Evolutionary conservation across 2,888 invertebrate genomes (phyloP).

Genomic region (Brenthis daphne): DNA sequence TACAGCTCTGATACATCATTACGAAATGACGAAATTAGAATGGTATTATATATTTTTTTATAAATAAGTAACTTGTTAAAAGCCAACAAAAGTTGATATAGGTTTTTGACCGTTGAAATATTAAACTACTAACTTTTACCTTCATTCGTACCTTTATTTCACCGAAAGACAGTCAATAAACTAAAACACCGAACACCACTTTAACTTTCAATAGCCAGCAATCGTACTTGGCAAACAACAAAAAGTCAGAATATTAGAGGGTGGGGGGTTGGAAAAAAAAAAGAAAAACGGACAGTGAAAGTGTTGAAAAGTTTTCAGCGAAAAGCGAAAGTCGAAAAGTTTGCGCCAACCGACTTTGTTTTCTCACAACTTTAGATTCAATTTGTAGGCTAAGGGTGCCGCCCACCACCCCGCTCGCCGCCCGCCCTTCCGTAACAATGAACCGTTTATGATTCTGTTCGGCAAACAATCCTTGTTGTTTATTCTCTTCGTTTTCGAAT

Average conservation of each 20-base stretch:
- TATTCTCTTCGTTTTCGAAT: conserved; percentile 28
- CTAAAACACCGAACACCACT: conserved; percentile 38
- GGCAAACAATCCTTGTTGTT: conserved; percentile 44
- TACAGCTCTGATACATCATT: too few relatives aligned
- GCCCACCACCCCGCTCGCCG: conserved; percentile 41
- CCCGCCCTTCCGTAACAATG: conserved; percentile 50
- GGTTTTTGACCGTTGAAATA: conserved; percentile 6
- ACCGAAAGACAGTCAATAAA: conserved; percentile 24
- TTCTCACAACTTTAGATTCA: conserved; percentile 69
- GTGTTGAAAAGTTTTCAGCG: conserved; percentile 67
- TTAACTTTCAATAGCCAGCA: conserved; percentile 36
- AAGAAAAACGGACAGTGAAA: conserved; percentile 63
- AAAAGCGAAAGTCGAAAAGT: conserved; percentile 76
- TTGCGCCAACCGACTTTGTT: conserved; percentile 69
- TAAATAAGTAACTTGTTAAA: too few relatives aligned
- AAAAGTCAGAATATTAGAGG: conserved; percentile 15
- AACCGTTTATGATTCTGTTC: conserved; percentile 51
- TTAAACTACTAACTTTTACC: conserved; percentile 15
- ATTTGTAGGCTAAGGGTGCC: conserved; percentile 59
- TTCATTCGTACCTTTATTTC: conserved; percentile 13
- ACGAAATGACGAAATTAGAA: too few relatives aligned
- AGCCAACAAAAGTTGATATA: too few relatives aligned
- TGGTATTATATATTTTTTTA: too few relatives aligned
- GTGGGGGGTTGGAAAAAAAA: conserved; percentile 40
- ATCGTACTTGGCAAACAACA: conserved; percentile 34